Conservation (phyloP, 2,888 invertebrate species). For the Lycophotia porphyrea region DNA sequence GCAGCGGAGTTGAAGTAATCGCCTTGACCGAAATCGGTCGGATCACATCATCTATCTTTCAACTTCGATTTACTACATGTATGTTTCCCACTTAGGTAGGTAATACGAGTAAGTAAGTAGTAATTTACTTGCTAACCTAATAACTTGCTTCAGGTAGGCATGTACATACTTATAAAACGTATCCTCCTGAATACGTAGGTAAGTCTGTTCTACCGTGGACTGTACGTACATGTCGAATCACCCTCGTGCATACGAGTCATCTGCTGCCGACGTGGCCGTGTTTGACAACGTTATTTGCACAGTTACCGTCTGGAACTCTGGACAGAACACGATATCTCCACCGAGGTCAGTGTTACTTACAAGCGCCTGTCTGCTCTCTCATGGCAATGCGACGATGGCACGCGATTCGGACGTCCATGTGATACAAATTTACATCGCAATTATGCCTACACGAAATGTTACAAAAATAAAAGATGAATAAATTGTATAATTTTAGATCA, state of each 20-base stretch:
- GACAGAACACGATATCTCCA: constrained; percentile 47
- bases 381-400: constrained; percentile 44
- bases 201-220: not conserved
- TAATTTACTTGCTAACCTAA: not conserved
- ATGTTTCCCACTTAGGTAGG: not conserved
- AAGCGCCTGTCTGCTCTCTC: constrained; percentile 37
- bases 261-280: constrained; percentile 15
- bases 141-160: not conserved
- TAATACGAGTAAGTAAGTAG: not conserved
- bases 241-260: constrained; percentile 49
- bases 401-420: constrained; percentile 31
- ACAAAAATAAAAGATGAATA: not conserved
- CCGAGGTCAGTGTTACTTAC: constrained; percentile 58
- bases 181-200: not conserved
- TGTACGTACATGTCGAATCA: constrained; percentile 18
- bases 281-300: constrained; percentile 52
- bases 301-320: constrained; percentile 32
- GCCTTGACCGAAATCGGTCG: no score
- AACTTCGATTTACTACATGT: not conserved
- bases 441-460: constrained; percentile 9
- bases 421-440: constrained; percentile 13
- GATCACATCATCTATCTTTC: no score
- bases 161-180: not conserved
- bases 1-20: no score
- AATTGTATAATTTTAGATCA: not conserved